These are phyloP conservation scores for Drosophila yooni DNA, from an alignment of 2,888 invertebrate genomes.

Conservation along the genomic window DNA sequence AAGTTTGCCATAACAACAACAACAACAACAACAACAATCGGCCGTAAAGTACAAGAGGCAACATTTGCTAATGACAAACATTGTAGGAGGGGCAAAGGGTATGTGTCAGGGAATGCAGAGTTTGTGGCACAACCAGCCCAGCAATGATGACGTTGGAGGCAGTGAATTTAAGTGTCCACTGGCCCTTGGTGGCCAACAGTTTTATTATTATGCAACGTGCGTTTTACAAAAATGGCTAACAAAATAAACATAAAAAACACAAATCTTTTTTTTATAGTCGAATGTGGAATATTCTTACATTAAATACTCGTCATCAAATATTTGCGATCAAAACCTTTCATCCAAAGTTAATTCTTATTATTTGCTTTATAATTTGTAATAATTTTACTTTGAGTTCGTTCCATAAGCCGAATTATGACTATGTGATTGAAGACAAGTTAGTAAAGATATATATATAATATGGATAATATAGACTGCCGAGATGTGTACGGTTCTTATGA, in stretches of 20 bases:
- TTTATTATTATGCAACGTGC: slow-evolving; percentile 78
- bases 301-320: not conserved
- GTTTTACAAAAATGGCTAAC: slow-evolving; percentile 41
- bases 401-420: not conserved
- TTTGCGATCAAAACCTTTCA: too few species aligned
- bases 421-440: not conserved
- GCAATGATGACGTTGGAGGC: slow-evolving; percentile 52
- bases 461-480: not conserved
- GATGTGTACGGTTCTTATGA: not conserved
- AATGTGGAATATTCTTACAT: slow-evolving; percentile 1
- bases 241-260: slow-evolving; percentile 1
- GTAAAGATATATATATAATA: not conserved
- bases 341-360: not conserved
- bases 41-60: slow-evolving; percentile 78
- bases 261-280: not conserved
- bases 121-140: slow-evolving; percentile 39
- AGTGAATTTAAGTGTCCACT: slow-evolving; percentile 41
- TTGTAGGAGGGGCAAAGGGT: slow-evolving; percentile 15
- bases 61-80: slow-evolving; percentile 82
- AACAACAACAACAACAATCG: slow-evolving; percentile 52
- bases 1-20: slow-evolving; percentile 46
- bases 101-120: not conserved
- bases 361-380: not conserved
- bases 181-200: slow-evolving; percentile 32
- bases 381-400: not conserved